Evolutionary conservation across 2,113 vertebrate genomes (phyloP), one percentile per base, ranked within the genome.

Genomic region (Morone chrysops): DNA sequence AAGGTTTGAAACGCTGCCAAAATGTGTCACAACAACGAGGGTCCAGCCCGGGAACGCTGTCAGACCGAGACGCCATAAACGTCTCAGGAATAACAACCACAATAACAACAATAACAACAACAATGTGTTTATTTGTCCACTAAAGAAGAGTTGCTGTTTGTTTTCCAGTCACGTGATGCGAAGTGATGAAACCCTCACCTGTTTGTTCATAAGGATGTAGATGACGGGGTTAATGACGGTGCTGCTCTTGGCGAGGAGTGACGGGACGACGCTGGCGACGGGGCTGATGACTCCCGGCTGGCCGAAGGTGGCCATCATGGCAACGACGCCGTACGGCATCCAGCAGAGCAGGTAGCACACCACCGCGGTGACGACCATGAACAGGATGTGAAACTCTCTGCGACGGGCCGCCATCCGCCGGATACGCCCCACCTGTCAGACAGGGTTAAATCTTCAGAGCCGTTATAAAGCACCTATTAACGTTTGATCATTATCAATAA

Each of bases 151-250:
- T 31, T 31, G 31, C 31, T 31, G 31, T 31, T 31, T 31, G 31
- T 31, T 31, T 31, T 31, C 31, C 31, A 31, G 31, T 31, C 31
- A 31, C 31, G 31, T 31, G 31, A 31, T 31, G 31, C 2, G 31
- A 31, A 31, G 31, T 31, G 31, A 31, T 4, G 31, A 31, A 31
- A 31, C 8, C 11, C 50, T 94, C 84, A 95, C 94, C 94, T 95
- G 95, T 69, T 96, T 95, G 81, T 95, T 96, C 95, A 95, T 95
- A 60, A 95, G 92, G 82, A 95, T 95, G 91, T 96, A 96, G 89
- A 96, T 96, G 66, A 95, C 72, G 10, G 95, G 95, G 84, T 95
- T 96, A 71, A 91, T 94, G 74, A 95, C 94, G 41, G 94, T 96
- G 84, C 94, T 96, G 91, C 93, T 95, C 84, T 96, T 96, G 70